Conservation (phyloP, 2,888 invertebrate species). For the Athalia circularis region DNA sequence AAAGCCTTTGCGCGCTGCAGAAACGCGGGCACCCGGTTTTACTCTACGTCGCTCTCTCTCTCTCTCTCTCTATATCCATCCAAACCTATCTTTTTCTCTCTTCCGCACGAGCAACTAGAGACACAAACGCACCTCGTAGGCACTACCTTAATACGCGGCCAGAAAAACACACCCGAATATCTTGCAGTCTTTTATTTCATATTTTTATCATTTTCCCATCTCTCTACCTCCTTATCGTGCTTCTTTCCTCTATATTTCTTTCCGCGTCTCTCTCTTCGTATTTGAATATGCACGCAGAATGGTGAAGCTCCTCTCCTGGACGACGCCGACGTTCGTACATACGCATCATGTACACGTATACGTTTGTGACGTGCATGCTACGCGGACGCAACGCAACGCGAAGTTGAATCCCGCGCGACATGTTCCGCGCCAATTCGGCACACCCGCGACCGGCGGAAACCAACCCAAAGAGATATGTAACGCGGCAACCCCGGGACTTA, state of each 20-base stretch:
- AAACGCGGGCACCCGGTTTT: background rate
- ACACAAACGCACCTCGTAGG: background rate
- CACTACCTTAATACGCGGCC: background rate
- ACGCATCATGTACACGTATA: too few species aligned
- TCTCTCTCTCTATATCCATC: slow-evolving; percentile 16
- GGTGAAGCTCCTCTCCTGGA: too few species aligned
- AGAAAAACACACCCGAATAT: too few species aligned
- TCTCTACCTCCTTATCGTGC: too few species aligned
- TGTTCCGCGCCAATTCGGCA: slow-evolving; percentile 24
- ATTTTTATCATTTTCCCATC: too few species aligned
- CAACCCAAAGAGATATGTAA: background rate
- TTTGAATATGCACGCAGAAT: too few species aligned
- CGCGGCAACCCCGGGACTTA: slow-evolving; percentile 8
- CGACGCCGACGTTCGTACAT: too few species aligned
- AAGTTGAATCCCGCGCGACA: background rate
- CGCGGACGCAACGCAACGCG: too few species aligned
- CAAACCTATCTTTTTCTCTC: background rate
- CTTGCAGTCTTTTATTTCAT: too few species aligned
- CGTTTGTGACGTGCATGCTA: too few species aligned
- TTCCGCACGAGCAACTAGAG: background rate
- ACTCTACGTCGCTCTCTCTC: slow-evolving; percentile 28
- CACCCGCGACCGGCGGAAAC: slow-evolving; percentile 8
- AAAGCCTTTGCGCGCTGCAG: slow-evolving; percentile 18
- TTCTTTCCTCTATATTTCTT: too few species aligned
- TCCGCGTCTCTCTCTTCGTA: too few species aligned